Percentiles rank a stretch among this genome's conserved stretches.
Conservation (phyloP, 2,888 invertebrate species). For the Terebella lapidaria region DNA sequence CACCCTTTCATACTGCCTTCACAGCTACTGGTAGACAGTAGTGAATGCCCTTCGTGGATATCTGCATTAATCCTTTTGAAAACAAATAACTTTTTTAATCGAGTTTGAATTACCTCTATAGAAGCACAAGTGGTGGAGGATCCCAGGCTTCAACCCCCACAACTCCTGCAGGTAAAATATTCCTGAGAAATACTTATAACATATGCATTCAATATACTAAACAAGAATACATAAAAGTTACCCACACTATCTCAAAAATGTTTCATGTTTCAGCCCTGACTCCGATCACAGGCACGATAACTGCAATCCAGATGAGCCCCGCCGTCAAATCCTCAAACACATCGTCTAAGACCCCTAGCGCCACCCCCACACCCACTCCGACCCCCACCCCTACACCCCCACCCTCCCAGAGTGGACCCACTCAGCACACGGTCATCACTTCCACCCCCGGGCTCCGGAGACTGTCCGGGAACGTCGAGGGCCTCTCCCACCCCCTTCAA, state of each 20-base stretch:
- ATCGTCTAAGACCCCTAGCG: not conserved
- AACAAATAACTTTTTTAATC: no score
- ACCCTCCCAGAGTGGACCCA: not conserved
- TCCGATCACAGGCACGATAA: not conserved
- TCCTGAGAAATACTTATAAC: not conserved
- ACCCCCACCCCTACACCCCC: not conserved
- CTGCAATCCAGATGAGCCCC: not conserved
- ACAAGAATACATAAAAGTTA: no score
- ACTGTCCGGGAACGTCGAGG: not conserved
- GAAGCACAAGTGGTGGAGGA: not conserved
- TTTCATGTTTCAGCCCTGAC: not conserved
- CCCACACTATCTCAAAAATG: no score
- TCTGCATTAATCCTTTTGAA: no score
- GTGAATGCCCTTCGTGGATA: no score
- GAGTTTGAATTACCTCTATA: no score
- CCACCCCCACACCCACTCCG: conserved; percentile 6
- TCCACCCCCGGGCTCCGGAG: not conserved
- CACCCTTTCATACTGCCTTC: no score
- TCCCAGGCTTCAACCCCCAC: not conserved
- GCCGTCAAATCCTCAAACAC: not conserved
- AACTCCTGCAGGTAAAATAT: not conserved
- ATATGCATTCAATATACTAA: not conserved
- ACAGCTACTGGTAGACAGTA: no score
- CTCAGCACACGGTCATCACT: not conserved
- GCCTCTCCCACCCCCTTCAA: not conserved